Evolutionary conservation across 1,140 invertebrate species (phyloP).

Genomic region (Papilio dardanus): DNA sequence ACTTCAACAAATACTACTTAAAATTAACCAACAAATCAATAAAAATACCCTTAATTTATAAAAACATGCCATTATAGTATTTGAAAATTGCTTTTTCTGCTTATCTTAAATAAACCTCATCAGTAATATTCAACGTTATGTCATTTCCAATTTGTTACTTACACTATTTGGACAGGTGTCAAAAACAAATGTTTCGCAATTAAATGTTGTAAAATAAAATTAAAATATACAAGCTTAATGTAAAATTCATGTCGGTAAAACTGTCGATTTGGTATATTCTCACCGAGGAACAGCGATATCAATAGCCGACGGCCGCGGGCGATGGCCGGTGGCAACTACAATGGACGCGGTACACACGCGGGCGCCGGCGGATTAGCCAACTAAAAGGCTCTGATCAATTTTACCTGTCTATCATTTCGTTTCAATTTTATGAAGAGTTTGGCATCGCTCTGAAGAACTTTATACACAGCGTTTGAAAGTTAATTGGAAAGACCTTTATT

Average conservation of each 20-base stretch:
- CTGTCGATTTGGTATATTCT: slow-evolving; percentile 52
- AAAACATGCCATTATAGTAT: too few species aligned
- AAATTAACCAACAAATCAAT: not conserved
- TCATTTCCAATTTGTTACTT: not conserved
- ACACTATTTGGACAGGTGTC: not conserved
- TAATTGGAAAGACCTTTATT: slow-evolving; percentile 35
- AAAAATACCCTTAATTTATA: not conserved
- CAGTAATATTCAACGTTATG: not conserved
- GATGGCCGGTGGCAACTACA: slow-evolving; percentile 45
- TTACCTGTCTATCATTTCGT: slow-evolving; percentile 51
- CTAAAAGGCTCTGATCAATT: slow-evolving; percentile 52
- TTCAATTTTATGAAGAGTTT: slow-evolving; percentile 42
- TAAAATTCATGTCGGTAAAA: slow-evolving; percentile 54
- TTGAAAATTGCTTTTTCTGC: too few species aligned
- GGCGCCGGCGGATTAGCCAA: slow-evolving; percentile 57
- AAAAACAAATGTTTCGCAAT: not conserved
- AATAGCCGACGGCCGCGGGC: slow-evolving; percentile 56
- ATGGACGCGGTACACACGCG: slow-evolving; percentile 46
- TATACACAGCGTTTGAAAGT: slow-evolving; percentile 26
- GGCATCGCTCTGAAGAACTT: slow-evolving; percentile 38
- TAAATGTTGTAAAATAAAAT: not conserved
- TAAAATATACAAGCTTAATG: slow-evolving; percentile 28
- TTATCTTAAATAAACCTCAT: too few species aligned
- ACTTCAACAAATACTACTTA: not conserved
- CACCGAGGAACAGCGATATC: slow-evolving; percentile 48